These are phyloP conservation scores for Crenichthys baileyi DNA, from an alignment of 2,797 vertebrate species.

Conservation along the genomic window DNA sequence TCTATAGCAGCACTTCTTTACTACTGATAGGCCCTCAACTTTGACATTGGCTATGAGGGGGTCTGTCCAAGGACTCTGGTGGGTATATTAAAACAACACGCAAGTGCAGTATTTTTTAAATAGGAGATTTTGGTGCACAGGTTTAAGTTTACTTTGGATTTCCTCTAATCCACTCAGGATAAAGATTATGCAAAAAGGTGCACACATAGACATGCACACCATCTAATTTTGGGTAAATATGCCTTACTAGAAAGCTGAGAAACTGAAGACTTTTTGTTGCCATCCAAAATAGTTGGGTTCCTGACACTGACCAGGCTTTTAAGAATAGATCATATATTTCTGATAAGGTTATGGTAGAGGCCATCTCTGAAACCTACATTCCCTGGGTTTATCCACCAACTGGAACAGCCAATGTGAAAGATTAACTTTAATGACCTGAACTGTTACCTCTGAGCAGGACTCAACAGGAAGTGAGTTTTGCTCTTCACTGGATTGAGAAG, in stretches of 20 bases:
- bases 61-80: neutral
- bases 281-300: neutral
- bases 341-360: neutral
- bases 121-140: too few species aligned
- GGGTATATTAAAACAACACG: too few species aligned
- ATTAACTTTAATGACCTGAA: neutral
- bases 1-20: neutral
- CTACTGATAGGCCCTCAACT: neutral
- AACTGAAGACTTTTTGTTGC: neutral
- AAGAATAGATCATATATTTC: neutral
- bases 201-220: too few species aligned
- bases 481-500: neutral
- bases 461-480: neutral
- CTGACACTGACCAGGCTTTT: neutral
- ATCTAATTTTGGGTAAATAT: too few species aligned
- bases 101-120: too few species aligned
- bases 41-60: neutral
- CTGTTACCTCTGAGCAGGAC: neutral
- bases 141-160: too few species aligned
- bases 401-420: neutral
- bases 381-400: neutral
- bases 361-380: neutral
- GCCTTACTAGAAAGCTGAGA: too few species aligned
- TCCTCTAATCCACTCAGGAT: too few species aligned
- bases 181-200: too few species aligned